Conservation (phyloP, 2,113 vertebrate genomes). For the Zosterops lateralis region DNA sequence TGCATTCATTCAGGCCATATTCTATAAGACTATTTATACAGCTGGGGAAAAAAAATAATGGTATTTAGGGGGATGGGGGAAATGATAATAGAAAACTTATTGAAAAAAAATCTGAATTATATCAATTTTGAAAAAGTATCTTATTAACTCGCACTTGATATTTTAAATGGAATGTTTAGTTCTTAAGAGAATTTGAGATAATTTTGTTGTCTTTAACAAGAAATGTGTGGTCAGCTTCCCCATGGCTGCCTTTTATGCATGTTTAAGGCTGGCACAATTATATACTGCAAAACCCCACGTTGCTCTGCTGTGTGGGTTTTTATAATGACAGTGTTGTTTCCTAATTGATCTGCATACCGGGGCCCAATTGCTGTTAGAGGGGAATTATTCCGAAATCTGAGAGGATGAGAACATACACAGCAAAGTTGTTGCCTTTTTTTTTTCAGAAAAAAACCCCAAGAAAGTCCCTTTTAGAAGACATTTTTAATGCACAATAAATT, state of each 20-base stretch:
- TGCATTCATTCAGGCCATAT: slow-evolving; percentile 73
- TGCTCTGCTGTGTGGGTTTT: slow-evolving; percentile 40
- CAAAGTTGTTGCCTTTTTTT: neutral
- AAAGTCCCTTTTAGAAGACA: neutral
- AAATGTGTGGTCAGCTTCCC: slow-evolving; percentile 57
- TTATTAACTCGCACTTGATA: slow-evolving; percentile 42
- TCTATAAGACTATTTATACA: slow-evolving; percentile 77
- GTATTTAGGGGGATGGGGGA: slow-evolving; percentile 62
- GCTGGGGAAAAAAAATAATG: slow-evolving; percentile 72
- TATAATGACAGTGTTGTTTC: slow-evolving; percentile 37
- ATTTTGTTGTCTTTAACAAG: slow-evolving; percentile 55
- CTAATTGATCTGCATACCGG: slow-evolving; percentile 36
- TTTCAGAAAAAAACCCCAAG: neutral
- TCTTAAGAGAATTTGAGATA: slow-evolving; percentile 53
- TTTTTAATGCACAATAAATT: neutral
- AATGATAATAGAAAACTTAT: slow-evolving; percentile 68
- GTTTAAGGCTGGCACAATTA: slow-evolving; percentile 42
- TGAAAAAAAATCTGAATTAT: slow-evolving; percentile 66
- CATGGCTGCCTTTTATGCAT: slow-evolving; percentile 46
- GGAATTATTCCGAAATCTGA: slow-evolving; percentile 48
- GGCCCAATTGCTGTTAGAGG: neutral
- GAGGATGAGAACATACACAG: slow-evolving; percentile 21
- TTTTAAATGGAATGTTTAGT: slow-evolving; percentile 48
- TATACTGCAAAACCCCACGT: neutral
- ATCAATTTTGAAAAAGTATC: slow-evolving; percentile 47